Base-by-base conservation (phyloP, 2,888 invertebrate species). In the Erynnis tages region DNA sequence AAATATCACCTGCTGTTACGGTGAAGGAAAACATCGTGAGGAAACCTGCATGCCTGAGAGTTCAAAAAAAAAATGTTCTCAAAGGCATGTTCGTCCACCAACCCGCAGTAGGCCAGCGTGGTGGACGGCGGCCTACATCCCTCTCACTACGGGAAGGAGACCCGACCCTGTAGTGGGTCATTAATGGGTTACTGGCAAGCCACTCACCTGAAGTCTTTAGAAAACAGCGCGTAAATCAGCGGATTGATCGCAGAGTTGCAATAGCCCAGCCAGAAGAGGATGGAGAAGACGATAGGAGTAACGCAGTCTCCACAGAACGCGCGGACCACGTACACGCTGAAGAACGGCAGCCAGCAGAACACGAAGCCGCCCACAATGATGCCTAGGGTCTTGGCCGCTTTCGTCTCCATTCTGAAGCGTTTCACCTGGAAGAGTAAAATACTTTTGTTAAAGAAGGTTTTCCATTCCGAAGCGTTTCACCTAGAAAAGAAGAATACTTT, bases 281-380 rank as follows among this genome's bases (percentile, higher is more conserved):
- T 92, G 7, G 97, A 96, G 89, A 98, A 98, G 50, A 97, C 91
- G 53, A 96, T 89, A 0, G 94, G 94, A 58, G 95, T 93, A 29
- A 97, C 96, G 79, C 97, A 97, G 55, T 94, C 92, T 34, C 92
- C 93, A 75, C 96, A 97, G 77, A 96, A 98, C 0, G 97, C 97
- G 7, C 96, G 91, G 49, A 97, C 92, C 40, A 98, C 92, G 80
- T 98, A 98, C 88, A 97, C 96, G 37, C 97, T 97, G 90, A 98
- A 98, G 90, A 98, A 98, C 0, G 98, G 98, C 52, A 97, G 91
- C 98, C 98, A 99, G 82, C 98, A 99, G 70, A 96, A 92, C 50
- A 98, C 97, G 86, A 99, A 99, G 37, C 97, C 96, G 0, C 98
- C 98, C 2, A 99, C 98, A 59, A 99, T 98, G 60, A 99, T 98